Base-by-base conservation (phyloP, 2,113 vertebrate species). In the Galemys pyrenaicus region DNA sequence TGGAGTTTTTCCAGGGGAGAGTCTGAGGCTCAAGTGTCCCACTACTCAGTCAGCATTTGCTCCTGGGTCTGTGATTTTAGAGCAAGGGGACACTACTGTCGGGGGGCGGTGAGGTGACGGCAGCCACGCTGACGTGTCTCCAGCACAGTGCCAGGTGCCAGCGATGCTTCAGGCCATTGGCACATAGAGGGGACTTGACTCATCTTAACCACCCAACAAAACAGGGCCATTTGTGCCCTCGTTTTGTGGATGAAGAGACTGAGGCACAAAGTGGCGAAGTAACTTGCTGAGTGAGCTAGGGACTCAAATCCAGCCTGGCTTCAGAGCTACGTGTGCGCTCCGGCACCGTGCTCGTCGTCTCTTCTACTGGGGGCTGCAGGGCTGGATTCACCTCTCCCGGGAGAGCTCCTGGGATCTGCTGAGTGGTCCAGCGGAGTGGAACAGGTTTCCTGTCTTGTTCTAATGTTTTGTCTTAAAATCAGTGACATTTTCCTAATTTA, bases 401-500 rank as follows among this genome's bases (percentile, higher is more conserved):
- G 67, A 44, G 19, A 46, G 1, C 4, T 0, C n/a, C n/a, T n/a
- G n/a, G n/a, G 39, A 12, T 13, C 11, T 0, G 8, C 39, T 13
- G 46, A 82, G 58, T 24, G 13, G 3, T 37, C 39, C 56, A 49
- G 65, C 3, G 28, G 17, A 20, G 6, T 16, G 35, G 5, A 70
- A 82, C 16, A 78, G 7, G 26, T 58, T 41, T 90, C 15, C 51
- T 3, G 19, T 80, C 58, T 75, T 49, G 46, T 49, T 49, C 46
- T 51, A 51, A 51, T 24, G 2, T 32, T 95, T 89, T 65, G 64
- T 65, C 78, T 74, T 87, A 87, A 87, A 94, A 35, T 79, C 9
- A 75, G 73, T 19, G 32, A 67, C 51, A 81, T 28, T 74, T 89
- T 83, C 86, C 71, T 67, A 94, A 93, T 41, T 78, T 58, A 78